Evolutionary conservation across 2,797 vertebrate species (phyloP), one percentile per base, ranked within the genome.

Genomic region (Falco columbarius): DNA sequence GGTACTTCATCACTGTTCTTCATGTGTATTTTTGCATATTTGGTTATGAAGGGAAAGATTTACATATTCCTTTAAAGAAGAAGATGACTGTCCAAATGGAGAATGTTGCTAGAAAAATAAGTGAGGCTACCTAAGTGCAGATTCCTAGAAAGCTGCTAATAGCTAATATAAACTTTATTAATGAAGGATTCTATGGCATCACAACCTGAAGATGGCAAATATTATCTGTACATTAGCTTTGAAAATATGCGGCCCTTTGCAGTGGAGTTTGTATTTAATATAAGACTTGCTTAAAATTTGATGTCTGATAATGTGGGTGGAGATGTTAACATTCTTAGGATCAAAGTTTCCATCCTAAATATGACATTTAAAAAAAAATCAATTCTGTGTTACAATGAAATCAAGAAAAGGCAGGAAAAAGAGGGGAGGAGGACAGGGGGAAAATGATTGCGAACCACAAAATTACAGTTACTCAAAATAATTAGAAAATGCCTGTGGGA

Each of bases 391-490:
- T 87, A 49, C 32, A 79, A 36, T 52, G 59, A 85, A 84, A 76
- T 79, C 26, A 65, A 91, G 70, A 81, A 4, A 1, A 81, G 14
- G 24, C 46, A 75, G 13, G 14, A 89, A 38, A 73, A 93, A 80
- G 13, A 81, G 40, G 8, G n/a, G 68, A 91, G 34, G 9, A 82
- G 24, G 30, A 80, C 32, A 87, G 30, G 67, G 32, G 66, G 19
- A 84, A 89, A 91, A 67, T 67, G 3, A 49, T 77, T 52, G 76
- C 0, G 3, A 84, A 85, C 21, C 17, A 58, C 52, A 89, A 87
- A 89, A 73, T 49, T 52, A 22, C n/a, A 87, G 75, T 86, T 95
- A 75, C 63, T 79, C 59, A 87, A 91, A 94, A 87, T 75, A 90
- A 87, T 89, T 81, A 38, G 27, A 84, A 89, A 72, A 93, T 70